Evolutionary conservation across 1,140 invertebrate genomes (phyloP), one percentile per base, ranked within the genome.

Genomic region (Temnothorax nylanderi): DNA sequence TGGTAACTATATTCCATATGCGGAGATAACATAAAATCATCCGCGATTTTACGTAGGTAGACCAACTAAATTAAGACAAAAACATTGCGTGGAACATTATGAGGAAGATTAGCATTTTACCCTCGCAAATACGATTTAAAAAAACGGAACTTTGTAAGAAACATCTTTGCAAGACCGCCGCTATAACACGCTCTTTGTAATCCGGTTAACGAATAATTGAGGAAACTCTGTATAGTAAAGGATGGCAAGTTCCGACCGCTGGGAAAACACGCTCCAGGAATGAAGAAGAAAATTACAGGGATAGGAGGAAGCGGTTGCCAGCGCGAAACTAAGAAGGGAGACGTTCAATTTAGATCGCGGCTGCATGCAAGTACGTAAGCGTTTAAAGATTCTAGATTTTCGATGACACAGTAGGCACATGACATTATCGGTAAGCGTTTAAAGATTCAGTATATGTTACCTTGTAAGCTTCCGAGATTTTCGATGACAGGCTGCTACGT

Each of bases 351-450:
- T 62, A 60, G 11, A 75, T 75, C 26, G 41, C 37, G 1, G 51
- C 1, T 60, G 5, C 1, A 10, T 21, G 26, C 60, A 34, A 47
- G 26, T 6, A 4, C 21, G 32, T 13, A 26, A 60, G 34, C n/a
- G 32, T 49, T 58, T 26, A 18, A 86, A 26, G 26, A 60, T 85
- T 34, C 75, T n/a, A n/a, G 96, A 93, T 98, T 98, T 92, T 98
- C 97, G 54, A 99, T 98, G 72, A 98, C 97, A 92, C 98, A 99
- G 98, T 89, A 99, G 95, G 92, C 97, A n/a, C n/a, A n/a, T n/a
- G n/a, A n/a, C n/a, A n/a, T n/a, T n/a, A n/a, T n/a, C n/a, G n/a
- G n/a, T n/a, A n/a, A n/a, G n/a, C n/a, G n/a, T n/a, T n/a, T n/a
- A n/a, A n/a, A n/a, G n/a, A n/a, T n/a, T n/a, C n/a, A n/a, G n/a